phyloP scores from a whole-genome alignment of 2,888 invertebrate species.

The Hirtodrosophila trivittata region DNA sequence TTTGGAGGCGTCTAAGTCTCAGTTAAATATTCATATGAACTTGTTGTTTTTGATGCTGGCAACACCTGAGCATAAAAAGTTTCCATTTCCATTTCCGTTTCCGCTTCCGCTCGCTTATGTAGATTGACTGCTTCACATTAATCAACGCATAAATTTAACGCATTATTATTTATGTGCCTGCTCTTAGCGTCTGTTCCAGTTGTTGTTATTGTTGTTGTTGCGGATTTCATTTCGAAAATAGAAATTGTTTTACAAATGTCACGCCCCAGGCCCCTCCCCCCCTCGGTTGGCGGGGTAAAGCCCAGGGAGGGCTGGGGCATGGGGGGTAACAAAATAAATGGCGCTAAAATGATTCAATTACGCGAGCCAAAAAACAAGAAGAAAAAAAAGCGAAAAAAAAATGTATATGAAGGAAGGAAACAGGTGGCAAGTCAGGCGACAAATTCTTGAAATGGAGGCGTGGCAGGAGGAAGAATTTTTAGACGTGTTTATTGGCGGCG shows the following conservation, averaged over 20 bases:
- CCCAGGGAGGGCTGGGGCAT: constrained; percentile 28
- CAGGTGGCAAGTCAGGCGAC: constrained; percentile 69
- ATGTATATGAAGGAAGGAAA: constrained; percentile 45
- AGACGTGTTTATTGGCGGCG: constrained; percentile 71
- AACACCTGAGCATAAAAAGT: constrained; percentile 64
- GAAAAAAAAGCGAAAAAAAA: constrained; percentile 4
- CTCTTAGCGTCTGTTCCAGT: constrained; percentile 31
- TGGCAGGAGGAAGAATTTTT: constrained; percentile 58
- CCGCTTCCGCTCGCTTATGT: constrained; percentile 27
- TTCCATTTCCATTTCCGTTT: constrained; percentile 3
- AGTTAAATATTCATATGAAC: constrained; percentile 61
- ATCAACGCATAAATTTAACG: constrained; percentile 78
- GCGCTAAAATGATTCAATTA: constrained; percentile 79
- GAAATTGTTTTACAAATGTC: constrained; percentile 78
- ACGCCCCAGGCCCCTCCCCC: constrained; percentile 37
- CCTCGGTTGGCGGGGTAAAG: background rate
- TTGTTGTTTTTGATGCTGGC: constrained; percentile 42
- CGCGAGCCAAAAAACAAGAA: constrained; percentile 41
- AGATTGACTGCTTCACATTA: constrained; percentile 75
- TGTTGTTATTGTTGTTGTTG: constrained; percentile 31
- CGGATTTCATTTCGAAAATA: constrained; percentile 73
- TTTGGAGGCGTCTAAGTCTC: background rate
- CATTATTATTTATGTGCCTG: constrained; percentile 77
- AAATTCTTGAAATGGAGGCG: constrained; percentile 55
- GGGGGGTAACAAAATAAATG: constrained; percentile 70